Conservation (phyloP, 2,113 vertebrate species). For the Coturnix japonica region DNA sequence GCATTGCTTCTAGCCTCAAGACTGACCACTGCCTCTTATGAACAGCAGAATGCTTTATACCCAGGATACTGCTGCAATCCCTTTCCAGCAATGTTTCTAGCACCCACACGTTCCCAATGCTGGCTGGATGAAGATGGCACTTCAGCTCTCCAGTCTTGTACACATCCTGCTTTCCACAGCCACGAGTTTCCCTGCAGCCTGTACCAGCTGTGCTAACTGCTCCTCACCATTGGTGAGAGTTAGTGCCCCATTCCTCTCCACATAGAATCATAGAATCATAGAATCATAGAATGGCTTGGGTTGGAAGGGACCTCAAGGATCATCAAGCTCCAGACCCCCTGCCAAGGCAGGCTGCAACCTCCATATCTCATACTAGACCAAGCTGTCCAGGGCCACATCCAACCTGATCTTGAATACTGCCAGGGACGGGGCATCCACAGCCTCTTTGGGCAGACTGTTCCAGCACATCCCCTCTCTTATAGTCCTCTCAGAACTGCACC, state of each 20-base stretch:
- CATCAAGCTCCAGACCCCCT: no score
- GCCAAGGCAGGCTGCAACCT: no score
- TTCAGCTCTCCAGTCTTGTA: background rate
- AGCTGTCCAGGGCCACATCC: no score
- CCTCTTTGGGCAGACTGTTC: no score
- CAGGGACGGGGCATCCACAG: no score
- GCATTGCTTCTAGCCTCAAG: background rate
- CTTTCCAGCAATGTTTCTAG: background rate
- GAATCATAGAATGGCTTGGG: no score
- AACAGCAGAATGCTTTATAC: background rate
- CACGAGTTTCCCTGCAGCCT: accelerated
- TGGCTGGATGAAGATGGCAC: background rate
- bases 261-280: background rate
- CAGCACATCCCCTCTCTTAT: no score
- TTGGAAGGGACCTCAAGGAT: no score
- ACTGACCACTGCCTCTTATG: background rate
- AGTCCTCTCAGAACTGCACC: no score
- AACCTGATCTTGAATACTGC: no score
- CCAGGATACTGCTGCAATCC: accelerated
- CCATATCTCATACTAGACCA: no score
- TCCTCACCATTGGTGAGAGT: background rate
- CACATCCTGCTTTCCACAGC: accelerated
- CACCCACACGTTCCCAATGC: accelerated
- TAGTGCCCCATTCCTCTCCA: background rate
- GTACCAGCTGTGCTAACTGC: background rate